Conservation (phyloP, 2,113 vertebrate species). For the Cebus imitator region DNA sequence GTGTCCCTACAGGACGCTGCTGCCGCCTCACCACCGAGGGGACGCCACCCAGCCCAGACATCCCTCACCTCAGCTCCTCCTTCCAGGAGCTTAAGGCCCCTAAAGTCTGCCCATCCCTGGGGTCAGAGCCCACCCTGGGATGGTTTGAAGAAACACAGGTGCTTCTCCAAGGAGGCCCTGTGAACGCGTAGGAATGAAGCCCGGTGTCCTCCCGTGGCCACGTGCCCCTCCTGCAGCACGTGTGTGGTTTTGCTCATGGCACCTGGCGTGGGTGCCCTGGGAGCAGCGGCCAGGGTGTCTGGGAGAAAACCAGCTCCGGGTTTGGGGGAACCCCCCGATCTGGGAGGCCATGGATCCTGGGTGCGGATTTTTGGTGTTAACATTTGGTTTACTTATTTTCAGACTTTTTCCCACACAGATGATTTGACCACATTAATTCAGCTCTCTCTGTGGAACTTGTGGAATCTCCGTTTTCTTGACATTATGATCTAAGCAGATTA, state of each 20-base stretch:
- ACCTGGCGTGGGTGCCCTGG: too few species aligned
- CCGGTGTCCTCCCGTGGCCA: not conserved
- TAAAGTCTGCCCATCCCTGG: fast-evolving
- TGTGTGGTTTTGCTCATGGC: not conserved
- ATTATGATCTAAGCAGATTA: not conserved
- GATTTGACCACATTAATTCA: not conserved
- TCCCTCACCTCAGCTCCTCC: not conserved
- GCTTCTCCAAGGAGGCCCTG: too few species aligned
- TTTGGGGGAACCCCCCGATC: fast-evolving
- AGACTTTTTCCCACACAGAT: not conserved
- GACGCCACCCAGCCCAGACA: fast-evolving
- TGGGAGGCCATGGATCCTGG: not conserved
- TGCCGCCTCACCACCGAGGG: fast-evolving
- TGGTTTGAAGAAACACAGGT: not conserved
- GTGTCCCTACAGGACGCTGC: fast-evolving
- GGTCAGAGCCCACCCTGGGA: too few species aligned
- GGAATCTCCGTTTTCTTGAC: not conserved
- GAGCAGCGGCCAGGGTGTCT: fast-evolving
- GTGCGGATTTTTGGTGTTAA: not conserved
- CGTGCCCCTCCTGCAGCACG: fast-evolving
- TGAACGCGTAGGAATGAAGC: not conserved
- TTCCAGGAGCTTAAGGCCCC: not conserved
- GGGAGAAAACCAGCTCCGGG: not conserved
- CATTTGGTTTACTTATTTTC: not conserved
- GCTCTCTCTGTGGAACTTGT: not conserved